These are phyloP conservation scores for Aspiorhynchus laticeps DNA, from an alignment of 2,113 vertebrate genomes.

Conservation along the genomic window DNA sequence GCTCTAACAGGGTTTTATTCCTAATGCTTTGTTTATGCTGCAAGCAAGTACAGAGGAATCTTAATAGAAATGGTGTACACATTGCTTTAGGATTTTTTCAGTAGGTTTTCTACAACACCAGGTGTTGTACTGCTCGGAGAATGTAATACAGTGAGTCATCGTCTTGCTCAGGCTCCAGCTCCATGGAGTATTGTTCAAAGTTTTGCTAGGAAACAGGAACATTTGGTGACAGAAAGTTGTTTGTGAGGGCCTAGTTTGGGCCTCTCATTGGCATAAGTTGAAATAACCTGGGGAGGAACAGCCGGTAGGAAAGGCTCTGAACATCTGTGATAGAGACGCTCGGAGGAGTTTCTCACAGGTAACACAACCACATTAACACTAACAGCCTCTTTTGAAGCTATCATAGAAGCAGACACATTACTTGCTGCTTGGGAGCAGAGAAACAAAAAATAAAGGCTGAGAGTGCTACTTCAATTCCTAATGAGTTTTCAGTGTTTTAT, in stretches of 20 bases:
- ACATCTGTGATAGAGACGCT: conserved; percentile 48
- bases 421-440: conserved; percentile 19
- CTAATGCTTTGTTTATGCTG: conserved; percentile 1
- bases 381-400: conserved; percentile 26
- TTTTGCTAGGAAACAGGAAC: conserved; percentile 44
- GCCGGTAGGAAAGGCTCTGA: conserved; percentile 43
- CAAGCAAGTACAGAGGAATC: background rate
- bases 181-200: conserved; percentile 34
- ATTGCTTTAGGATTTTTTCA: background rate
- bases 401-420: conserved; percentile 30
- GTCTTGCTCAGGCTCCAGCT: background rate
- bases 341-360: conserved; percentile 22
- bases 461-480: conserved; percentile 15
- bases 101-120: background rate
- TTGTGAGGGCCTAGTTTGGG: conserved; percentile 31
- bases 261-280: conserved; percentile 41
- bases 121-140: background rate
- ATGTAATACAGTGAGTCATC: conserved; percentile 22
- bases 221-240: conserved; percentile 35
- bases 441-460: background rate
- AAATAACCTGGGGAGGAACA: conserved; percentile 50
- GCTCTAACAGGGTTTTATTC: background rate
- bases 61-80: conserved; percentile 3
- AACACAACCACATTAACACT: conserved; percentile 24
- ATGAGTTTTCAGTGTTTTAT: conserved; percentile 30